phyloP scores from a whole-genome alignment of 1,140 invertebrate species.

The Drosophila sechellia region DNA sequence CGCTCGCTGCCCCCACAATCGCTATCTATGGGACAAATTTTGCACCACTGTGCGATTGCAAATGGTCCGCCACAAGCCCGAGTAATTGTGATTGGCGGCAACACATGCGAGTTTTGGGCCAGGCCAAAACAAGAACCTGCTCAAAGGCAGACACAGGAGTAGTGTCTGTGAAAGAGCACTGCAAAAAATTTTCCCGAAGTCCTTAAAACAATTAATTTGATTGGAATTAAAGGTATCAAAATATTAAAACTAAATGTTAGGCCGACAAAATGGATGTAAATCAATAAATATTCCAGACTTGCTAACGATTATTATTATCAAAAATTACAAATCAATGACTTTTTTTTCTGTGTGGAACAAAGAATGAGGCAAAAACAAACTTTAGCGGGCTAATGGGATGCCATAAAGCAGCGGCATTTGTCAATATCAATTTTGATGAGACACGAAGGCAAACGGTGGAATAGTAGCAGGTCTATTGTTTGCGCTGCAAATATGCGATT shows the following conservation, averaged over 20 bases:
- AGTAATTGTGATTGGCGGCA: conserved; percentile 78
- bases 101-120: conserved; percentile 49
- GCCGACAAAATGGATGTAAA: too few relatives aligned
- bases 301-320: too few relatives aligned
- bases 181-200: neutral
- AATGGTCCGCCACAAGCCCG: conserved; percentile 40
- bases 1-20: conserved; percentile 4
- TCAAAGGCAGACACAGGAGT: conserved; percentile 1
- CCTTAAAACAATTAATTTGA: neutral
- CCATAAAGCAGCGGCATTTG: conserved; percentile 74
- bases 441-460: conserved; percentile 34
- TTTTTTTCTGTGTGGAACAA: conserved; percentile 6
- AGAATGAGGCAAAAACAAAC: conserved; percentile 49
- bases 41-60: conserved; percentile 39
- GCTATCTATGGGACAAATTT: conserved; percentile 11
- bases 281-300: too few relatives aligned
- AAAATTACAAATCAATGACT: neutral
- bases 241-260: too few relatives aligned
- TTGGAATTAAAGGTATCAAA: neutral
- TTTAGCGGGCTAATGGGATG: conserved; percentile 67
- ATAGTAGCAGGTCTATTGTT: conserved; percentile 64
- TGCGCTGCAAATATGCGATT: conserved; percentile 57
- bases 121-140: conserved; percentile 20
- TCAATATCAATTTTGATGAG: conserved; percentile 76
- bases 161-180: neutral